A percentile compares a stretch with the other conserved stretches of the same genome.
phyloP scores from a whole-genome alignment of 2,888 invertebrate species.

The Hermaeophaga mercurialis region DNA sequence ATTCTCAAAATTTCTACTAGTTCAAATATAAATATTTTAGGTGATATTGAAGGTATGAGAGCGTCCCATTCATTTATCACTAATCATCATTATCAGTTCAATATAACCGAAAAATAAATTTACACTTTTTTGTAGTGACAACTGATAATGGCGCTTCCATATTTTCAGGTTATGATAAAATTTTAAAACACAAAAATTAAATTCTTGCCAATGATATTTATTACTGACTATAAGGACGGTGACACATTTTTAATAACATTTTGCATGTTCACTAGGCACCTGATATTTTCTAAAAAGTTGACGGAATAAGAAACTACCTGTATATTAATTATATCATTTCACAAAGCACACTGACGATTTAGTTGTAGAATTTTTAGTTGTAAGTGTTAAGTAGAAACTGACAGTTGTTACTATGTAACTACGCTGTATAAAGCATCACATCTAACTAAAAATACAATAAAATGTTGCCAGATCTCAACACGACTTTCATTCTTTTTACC shows the following conservation, averaged over 20 bases:
- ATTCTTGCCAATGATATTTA: conserved; percentile 45
- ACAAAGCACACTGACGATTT: conserved; percentile 51
- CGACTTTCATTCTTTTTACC: neutral
- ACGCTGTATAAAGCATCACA: conserved; percentile 69
- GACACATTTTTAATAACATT: conserved; percentile 45
- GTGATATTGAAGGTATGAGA: conserved; percentile 14
- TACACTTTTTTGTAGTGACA: no score
- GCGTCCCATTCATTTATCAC: neutral
- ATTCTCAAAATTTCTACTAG: conserved; percentile 16
- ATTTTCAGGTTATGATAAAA: conserved; percentile 16
- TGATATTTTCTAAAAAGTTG: conserved; percentile 48
- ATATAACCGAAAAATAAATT: conserved; percentile 7
- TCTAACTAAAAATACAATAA: conserved; percentile 67
- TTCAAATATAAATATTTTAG: conserved; percentile 20
- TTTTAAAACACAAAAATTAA: conserved; percentile 28
- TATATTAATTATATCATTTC: conserved; percentile 54
- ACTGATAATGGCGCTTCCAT: neutral
- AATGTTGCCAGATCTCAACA: conserved; percentile 66
- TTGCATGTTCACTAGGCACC: conserved; percentile 53
- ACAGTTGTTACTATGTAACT: conserved; percentile 76
- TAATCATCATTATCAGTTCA: neutral
- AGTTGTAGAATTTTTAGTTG: conserved; percentile 69
- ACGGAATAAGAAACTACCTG: conserved; percentile 44
- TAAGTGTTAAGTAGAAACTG: conserved; percentile 67
- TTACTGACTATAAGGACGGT: conserved; percentile 47